Evolutionary conservation across 1,140 invertebrate genomes (phyloP).

Genomic region (Araneus ventricosus): DNA sequence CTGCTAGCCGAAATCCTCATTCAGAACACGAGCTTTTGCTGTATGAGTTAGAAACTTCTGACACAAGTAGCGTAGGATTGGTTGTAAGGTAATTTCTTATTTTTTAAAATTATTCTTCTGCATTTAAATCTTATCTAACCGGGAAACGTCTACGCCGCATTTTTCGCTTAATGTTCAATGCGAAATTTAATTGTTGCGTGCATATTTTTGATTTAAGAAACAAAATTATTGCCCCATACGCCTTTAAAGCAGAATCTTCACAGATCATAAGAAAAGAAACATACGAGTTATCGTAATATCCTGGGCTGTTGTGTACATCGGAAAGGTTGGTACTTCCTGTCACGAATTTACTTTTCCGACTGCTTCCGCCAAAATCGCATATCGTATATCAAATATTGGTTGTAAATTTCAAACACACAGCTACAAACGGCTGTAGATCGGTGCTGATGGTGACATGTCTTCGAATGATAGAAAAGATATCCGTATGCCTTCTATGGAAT

Average conservation of each 20-base stretch:
- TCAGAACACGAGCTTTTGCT: conserved; percentile 82
- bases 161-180: background rate
- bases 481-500: background rate
- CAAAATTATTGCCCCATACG: background rate
- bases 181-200: background rate
- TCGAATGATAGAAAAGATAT: background rate
- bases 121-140: background rate
- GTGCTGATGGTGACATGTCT: background rate
- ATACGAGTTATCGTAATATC: background rate
- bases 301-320: conserved; percentile 79
- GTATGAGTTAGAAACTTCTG: conserved; percentile 85
- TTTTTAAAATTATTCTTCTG: background rate
- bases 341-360: conserved; percentile 11
- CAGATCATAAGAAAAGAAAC: background rate
- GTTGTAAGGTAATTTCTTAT: conserved; percentile 83
- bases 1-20: conserved; percentile 65
- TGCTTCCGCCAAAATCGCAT: background rate
- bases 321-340: conserved; percentile 79
- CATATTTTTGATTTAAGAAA: background rate
- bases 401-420: background rate
- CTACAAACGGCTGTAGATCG: background rate
- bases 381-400: conserved; percentile 11
- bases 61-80: conserved; percentile 84
- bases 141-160: conserved; percentile 6
- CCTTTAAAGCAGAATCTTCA: background rate